Evolutionary conservation across 2,797 vertebrate species (phyloP).

Genomic region (Hydrocynus forskahlii): DNA sequence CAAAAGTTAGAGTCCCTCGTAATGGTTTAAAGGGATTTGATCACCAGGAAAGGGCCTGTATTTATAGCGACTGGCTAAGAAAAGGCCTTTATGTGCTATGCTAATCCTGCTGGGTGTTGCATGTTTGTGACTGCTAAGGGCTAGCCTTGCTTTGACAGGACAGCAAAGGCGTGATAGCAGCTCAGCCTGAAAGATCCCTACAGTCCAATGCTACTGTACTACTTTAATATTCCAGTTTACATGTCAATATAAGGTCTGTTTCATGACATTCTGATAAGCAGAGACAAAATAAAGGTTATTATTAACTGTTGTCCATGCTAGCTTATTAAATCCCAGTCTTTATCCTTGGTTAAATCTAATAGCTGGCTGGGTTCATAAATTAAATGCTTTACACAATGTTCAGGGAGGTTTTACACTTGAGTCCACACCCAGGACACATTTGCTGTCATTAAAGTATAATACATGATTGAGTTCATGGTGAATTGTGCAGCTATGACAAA

Average conservation of each 20-base stretch:
- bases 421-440: no score
- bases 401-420: no score
- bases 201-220: not conserved
- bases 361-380: no score
- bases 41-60: constrained; percentile 15
- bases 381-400: no score
- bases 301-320: not conserved
- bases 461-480: no score
- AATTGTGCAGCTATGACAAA: no score
- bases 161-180: not conserved
- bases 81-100: constrained; percentile 9
- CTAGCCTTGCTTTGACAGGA: not conserved
- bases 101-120: constrained; percentile 33
- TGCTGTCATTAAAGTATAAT: no score
- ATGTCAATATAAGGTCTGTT: constrained; percentile 10
- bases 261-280: not conserved
- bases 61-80: constrained; percentile 33
- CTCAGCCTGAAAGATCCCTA: not conserved
- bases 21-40: constrained; percentile 35
- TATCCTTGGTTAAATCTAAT: no score
- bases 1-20: not conserved
- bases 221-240: constrained; percentile 27
- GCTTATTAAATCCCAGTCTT: not conserved
- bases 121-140: constrained; percentile 15
- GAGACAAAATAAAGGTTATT: constrained; percentile 24